Base-by-base conservation (phyloP, 1,140 invertebrate species). In the Propsilocerus akamusi region DNA sequence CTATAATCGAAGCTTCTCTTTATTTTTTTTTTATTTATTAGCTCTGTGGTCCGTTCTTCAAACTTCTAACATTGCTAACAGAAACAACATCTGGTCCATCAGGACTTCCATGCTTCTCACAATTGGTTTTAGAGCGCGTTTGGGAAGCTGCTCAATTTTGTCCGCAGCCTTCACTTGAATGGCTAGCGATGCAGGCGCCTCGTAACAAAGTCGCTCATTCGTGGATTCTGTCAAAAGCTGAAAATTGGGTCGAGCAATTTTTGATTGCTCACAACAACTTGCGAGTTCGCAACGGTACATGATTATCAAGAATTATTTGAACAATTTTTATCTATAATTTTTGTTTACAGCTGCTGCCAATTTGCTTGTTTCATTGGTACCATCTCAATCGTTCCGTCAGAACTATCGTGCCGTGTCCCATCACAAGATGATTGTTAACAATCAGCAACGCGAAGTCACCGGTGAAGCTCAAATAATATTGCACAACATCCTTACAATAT, bases 101-200 rank as follows among this genome's bases (percentile, higher is more conserved):
- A 24, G 87, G 86, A 1, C 67, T 91, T 58, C 87, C 88, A 0
- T 85, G 84, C 59, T 94, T 92, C 68, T 90, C 87, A 0, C 86
- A 91, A 59, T 70, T 92, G 25, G 83, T 92, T 50, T 68, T 95
- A 47, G 78, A 81, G 48, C 77, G 84, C 14, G 83, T 94, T 46
- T 93, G 90, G 86, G 89, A 94, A 65, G 85, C 83, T 1, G 85
- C 86, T 4, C 84, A 93, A 59, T 81, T 82, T 53, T 90, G 87
- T 54, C 87, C 90, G 4, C 86, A 91, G 63, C 83, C 84, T 14
- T 86, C 87, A 37, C 70, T 96, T 3, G 91, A 95, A 59, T 96
- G 91, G 91, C 69, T 96, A 23, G 83, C 88, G 4, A 64, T 85
- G 34, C 81, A 83, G 68, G 78, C 88, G 4, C 86, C 88, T 1